Evolutionary conservation across 2,888 invertebrate species (phyloP).

Genomic region (Colostygia pectinataria): DNA sequence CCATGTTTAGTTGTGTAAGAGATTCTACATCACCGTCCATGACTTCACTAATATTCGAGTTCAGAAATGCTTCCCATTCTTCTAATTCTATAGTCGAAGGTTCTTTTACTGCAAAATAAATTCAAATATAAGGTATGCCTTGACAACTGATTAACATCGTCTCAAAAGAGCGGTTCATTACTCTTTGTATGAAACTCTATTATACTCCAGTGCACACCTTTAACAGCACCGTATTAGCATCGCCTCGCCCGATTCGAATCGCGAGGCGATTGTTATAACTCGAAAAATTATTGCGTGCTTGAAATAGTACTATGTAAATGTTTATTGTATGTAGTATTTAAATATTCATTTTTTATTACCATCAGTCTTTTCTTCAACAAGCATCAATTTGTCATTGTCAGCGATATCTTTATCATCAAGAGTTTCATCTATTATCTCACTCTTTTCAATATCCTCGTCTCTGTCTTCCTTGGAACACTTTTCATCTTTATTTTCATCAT

Average conservation of each 20-base stretch:
- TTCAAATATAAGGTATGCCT: no score
- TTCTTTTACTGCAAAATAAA: slow-evolving; percentile 58
- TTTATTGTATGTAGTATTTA: no score
- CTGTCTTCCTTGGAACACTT: slow-evolving; percentile 70
- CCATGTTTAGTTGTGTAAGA: slow-evolving; percentile 87
- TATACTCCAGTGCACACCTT: no score
- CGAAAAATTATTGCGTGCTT: no score
- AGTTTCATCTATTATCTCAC: slow-evolving; percentile 71
- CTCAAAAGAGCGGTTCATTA: no score
- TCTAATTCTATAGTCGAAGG: slow-evolving; percentile 90
- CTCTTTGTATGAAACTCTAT: no score
- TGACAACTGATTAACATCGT: no score
- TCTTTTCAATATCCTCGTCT: slow-evolving; percentile 71
- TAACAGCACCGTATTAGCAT: no score
- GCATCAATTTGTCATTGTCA: slow-evolving; percentile 64
- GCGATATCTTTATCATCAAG: slow-evolving; percentile 68
- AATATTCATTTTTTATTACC: slow-evolving; percentile 48
- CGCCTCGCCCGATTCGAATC: no score
- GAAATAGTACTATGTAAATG: no score
- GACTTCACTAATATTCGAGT: slow-evolving; percentile 91
- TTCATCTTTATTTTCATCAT: slow-evolving; percentile 50
- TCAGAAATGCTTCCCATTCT: slow-evolving; percentile 93
- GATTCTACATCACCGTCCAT: slow-evolving; percentile 91
- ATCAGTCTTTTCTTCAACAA: slow-evolving; percentile 60
- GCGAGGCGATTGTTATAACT: no score